Conservation (phyloP, 2,888 invertebrate species). For the Stenoptilia bipunctidactyla region DNA sequence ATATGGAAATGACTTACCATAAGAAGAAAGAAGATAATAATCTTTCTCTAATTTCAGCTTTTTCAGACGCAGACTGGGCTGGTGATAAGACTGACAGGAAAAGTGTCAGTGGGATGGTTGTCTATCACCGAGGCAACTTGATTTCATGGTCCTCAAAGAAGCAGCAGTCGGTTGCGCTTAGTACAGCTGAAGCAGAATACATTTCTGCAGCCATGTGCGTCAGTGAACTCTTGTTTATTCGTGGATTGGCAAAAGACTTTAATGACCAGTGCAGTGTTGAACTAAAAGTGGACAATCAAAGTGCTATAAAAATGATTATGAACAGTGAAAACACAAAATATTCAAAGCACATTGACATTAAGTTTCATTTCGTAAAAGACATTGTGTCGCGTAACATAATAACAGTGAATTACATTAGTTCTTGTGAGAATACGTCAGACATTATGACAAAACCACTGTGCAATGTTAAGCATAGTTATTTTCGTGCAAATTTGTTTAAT, state of each 20-base stretch:
- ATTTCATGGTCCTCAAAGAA: conserved; percentile 22
- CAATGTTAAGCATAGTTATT: no score
- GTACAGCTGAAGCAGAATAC: conserved; percentile 20
- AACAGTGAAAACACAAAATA: conserved; percentile 5
- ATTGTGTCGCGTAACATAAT: conserved; percentile 2
- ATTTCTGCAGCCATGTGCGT: conserved; percentile 20
- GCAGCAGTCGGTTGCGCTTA: conserved; percentile 15
- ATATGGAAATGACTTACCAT: conserved; percentile 16
- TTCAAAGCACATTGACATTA: conserved; percentile 19
- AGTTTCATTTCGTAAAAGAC: conserved; percentile 19
- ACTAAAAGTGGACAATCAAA: conserved; percentile 21
- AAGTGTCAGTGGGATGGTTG: conserved; percentile 11
- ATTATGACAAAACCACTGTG: not conserved
- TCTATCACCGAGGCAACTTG: conserved; percentile 11
- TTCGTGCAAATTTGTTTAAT: no score
- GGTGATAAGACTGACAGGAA: conserved; percentile 12
- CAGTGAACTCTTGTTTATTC: conserved; percentile 17
- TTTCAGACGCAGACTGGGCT: conserved; percentile 14
- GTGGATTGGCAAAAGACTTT: conserved; percentile 14
- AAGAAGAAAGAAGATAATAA: conserved; percentile 16
- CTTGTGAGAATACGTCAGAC: conserved; percentile 1
- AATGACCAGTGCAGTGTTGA: conserved; percentile 14
- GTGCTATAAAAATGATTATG: conserved; percentile 4
- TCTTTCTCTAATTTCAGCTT: conserved; percentile 16
- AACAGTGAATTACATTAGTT: conserved; percentile 1